Evolutionary conservation across 2,113 vertebrate genomes (phyloP).

Genomic region (Coptodon rendalli): DNA sequence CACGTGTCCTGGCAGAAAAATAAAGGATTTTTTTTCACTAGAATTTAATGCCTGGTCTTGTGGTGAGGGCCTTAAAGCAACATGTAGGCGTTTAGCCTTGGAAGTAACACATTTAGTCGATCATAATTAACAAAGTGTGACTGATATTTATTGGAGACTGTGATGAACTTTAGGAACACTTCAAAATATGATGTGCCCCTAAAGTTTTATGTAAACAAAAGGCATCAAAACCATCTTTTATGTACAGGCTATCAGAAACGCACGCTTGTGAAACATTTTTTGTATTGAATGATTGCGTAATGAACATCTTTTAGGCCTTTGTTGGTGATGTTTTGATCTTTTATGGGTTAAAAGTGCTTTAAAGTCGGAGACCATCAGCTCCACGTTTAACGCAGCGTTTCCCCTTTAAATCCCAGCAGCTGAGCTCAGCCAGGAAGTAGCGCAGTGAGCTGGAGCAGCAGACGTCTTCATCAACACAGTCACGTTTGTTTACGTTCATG

Average conservation of each 20-base stretch:
- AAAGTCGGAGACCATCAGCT: neutral
- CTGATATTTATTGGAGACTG: neutral
- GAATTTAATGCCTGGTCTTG: neutral
- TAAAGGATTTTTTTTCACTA: neutral
- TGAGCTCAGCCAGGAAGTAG: conserved; percentile 34
- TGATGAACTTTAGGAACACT: neutral
- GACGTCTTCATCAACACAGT: neutral
- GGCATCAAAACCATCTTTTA: neutral
- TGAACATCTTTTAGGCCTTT: neutral
- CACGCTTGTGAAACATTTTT: neutral
- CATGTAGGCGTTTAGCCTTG: neutral
- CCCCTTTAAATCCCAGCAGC: conserved; percentile 38
- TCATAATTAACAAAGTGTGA: neutral
- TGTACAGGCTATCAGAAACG: neutral
- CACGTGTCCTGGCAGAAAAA: neutral
- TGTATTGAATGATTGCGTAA: neutral
- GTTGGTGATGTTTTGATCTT: neutral
- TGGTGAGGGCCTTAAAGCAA: neutral
- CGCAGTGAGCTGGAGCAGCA: neutral
- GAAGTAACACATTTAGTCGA: neutral
- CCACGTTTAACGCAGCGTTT: neutral
- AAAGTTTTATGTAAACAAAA: neutral
- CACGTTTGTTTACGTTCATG: conserved; percentile 19
- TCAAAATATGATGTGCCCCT: neutral
- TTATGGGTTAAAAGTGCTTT: neutral